Conservation (phyloP, 2,888 invertebrate species). For the Drepanosiphum platanoidis region DNA sequence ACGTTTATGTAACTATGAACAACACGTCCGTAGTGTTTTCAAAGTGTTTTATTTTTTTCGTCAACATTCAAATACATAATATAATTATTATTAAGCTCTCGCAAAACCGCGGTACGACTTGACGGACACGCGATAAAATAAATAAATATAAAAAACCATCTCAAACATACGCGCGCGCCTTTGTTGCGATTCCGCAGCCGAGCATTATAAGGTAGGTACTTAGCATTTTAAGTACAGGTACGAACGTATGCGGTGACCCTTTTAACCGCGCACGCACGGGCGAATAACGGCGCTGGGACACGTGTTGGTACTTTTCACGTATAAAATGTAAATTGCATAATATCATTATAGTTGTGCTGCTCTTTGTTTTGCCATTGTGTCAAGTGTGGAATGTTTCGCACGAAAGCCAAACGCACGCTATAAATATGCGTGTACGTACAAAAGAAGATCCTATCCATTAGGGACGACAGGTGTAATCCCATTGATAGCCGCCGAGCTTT, state of each 20-base stretch:
- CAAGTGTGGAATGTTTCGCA: background rate
- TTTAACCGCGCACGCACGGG: background rate
- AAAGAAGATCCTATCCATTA: slow-evolving; percentile 5
- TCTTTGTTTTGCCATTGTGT: background rate
- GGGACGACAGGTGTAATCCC: background rate
- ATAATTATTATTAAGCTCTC: background rate
- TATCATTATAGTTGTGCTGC: background rate
- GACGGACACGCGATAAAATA: background rate
- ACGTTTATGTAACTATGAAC: background rate
- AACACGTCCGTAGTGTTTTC: background rate
- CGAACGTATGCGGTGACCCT: too few relatives aligned
- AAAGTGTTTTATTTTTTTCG: too few relatives aligned
- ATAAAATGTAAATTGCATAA: background rate
- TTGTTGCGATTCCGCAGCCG: background rate
- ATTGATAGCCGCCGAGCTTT: background rate
- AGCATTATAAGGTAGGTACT: background rate
- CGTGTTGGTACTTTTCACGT: background rate
- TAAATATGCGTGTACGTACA: background rate
- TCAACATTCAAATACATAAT: too few relatives aligned
- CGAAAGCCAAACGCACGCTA: background rate
- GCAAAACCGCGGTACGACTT: background rate
- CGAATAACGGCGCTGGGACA: background rate
- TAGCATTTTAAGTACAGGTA: background rate
- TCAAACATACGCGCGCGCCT: background rate
- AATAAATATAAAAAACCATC: too few relatives aligned